These are phyloP conservation scores for Pediacus dermestoides DNA, from an alignment of 2,888 invertebrate genomes.

Conservation along the genomic window DNA sequence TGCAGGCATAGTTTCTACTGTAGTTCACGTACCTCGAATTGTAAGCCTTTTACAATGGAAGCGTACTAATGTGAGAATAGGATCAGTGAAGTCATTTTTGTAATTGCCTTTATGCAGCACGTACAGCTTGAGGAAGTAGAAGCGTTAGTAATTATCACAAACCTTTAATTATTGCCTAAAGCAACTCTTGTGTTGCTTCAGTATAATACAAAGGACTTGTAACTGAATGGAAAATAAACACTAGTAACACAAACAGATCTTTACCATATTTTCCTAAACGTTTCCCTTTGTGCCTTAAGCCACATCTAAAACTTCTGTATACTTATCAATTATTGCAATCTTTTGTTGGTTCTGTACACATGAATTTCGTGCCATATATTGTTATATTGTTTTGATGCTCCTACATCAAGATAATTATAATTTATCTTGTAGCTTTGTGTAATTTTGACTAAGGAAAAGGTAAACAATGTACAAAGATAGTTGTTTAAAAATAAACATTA, in stretches of 20 bases:
- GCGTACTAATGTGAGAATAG: constrained; percentile 21
- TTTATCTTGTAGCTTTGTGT: constrained; percentile 3
- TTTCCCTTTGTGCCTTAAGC: constrained; percentile 13
- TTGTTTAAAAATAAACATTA: too few relatives aligned
- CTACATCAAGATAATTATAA: constrained; percentile 3
- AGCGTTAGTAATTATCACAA: constrained; percentile 39
- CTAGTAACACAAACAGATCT: constrained; percentile 27
- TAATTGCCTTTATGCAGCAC: constrained; percentile 34
- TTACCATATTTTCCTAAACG: constrained; percentile 23
- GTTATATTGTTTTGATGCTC: not conserved
- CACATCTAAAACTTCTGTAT: constrained; percentile 6
- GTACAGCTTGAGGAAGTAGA: constrained; percentile 30
- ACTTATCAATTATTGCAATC: constrained; percentile 9
- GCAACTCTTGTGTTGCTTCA: constrained; percentile 27
- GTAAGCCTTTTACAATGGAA: constrained; percentile 7
- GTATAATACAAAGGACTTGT: constrained; percentile 26
- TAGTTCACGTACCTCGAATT: constrained; percentile 1
- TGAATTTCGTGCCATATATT: not conserved
- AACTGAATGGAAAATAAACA: constrained; percentile 31
- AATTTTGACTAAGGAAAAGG: too few relatives aligned
- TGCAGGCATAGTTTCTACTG: too few relatives aligned
- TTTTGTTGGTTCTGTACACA: constrained; percentile 5
- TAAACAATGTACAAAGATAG: too few relatives aligned
- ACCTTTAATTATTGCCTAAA: constrained; percentile 41
- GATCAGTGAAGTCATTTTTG: constrained; percentile 31